Evolutionary conservation across 2,113 vertebrate species (phyloP).

Genomic region (Siniperca knerii): DNA sequence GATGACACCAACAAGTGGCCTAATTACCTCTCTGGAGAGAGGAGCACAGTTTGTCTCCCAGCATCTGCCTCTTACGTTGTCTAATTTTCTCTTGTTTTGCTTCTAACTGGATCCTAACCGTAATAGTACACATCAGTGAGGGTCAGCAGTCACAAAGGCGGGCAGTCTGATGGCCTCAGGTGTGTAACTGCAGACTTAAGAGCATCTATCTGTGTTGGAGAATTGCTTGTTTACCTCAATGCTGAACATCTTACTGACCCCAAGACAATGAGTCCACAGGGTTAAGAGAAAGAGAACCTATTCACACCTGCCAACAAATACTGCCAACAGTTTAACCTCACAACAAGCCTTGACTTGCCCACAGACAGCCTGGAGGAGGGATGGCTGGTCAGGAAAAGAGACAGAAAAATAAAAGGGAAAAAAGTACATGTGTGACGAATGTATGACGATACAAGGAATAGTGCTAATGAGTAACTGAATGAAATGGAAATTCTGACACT

Average conservation of each 20-base stretch:
- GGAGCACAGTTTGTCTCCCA: constrained; percentile 18
- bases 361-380: constrained; percentile 13
- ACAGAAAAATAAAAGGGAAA: neutral
- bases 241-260: constrained; percentile 11
- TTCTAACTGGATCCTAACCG: neutral
- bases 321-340: constrained; percentile 16
- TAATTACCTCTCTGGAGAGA: constrained; percentile 67
- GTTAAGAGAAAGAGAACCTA: neutral
- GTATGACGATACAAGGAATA: constrained; percentile 8
- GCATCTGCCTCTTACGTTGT: constrained; percentile 13
- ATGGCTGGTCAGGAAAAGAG: neutral
- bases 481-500: constrained; percentile 26
- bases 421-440: neutral
- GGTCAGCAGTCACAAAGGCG: constrained; percentile 34
- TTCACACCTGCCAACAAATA: constrained; percentile 4
- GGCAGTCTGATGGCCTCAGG: constrained; percentile 7
- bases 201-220: neutral
- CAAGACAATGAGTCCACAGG: constrained; percentile 15
- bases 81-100: constrained; percentile 10
- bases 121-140: neutral
- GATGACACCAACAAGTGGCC: constrained; percentile 68
- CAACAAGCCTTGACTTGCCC: constrained; percentile 19
- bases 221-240: constrained; percentile 43
- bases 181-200: constrained; percentile 3
- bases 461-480: constrained; percentile 1